phyloP scores from a whole-genome alignment of 2,888 invertebrate species.

The Ferrisia virgata region DNA sequence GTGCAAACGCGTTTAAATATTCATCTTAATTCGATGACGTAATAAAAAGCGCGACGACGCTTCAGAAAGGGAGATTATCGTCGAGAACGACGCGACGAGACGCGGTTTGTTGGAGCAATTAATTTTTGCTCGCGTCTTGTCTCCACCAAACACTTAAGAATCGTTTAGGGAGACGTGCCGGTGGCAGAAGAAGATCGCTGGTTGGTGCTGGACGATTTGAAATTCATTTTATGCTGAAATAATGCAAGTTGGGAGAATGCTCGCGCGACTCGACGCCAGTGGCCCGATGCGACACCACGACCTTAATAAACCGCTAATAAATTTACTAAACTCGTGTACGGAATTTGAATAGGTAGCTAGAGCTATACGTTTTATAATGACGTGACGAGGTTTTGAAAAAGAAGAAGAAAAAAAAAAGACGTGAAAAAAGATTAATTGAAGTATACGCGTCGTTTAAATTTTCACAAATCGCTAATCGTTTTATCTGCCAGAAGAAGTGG shows the following conservation, averaged over 20 bases:
- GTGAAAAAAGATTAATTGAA: not conserved
- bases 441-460: not conserved
- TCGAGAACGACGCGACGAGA: not conserved
- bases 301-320: not conserved
- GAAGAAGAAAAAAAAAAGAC: not conserved
- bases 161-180: not conserved
- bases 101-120: constrained; percentile 1
- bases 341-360: not conserved
- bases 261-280: too few species aligned
- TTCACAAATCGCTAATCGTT: not conserved
- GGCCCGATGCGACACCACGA: too few species aligned
- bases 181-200: not conserved
- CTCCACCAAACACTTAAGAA: not conserved
- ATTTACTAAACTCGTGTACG: not conserved
- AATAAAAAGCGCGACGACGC: constrained; percentile 8
- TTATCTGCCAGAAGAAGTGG: not conserved
- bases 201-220: not conserved
- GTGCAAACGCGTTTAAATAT: not conserved
- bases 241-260: not conserved
- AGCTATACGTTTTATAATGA: too few species aligned
- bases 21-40: constrained; percentile 5
- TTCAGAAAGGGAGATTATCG: not conserved
- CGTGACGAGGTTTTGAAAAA: too few species aligned
- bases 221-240: not conserved
- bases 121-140: not conserved